Evolutionary conservation across 2,888 invertebrate genomes (phyloP).

Genomic region (Ornithoptera priamus): DNA sequence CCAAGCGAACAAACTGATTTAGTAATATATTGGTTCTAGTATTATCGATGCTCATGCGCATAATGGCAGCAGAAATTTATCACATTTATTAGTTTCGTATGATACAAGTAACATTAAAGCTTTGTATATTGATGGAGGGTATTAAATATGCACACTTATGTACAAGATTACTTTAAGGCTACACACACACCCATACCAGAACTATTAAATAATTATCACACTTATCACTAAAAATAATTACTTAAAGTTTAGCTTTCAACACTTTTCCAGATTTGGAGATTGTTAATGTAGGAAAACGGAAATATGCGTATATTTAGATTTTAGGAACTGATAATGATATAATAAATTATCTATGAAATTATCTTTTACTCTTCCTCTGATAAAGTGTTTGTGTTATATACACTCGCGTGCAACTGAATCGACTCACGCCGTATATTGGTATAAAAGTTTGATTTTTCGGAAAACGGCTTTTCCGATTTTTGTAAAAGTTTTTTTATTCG

Average conservation of each 20-base stretch:
- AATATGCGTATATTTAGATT: slow-evolving; percentile 37
- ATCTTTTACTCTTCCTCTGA: slow-evolving; percentile 21
- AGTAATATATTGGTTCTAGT: neutral
- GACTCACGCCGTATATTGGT: no score
- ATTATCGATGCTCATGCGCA: slow-evolving; percentile 32
- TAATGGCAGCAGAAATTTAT: slow-evolving; percentile 70
- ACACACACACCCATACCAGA: slow-evolving; percentile 48
- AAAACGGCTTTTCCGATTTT: no score
- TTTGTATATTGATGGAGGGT: slow-evolving; percentile 47
- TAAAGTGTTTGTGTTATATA: slow-evolving; percentile 20
- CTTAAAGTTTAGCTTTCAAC: slow-evolving; percentile 22
- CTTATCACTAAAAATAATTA: slow-evolving; percentile 36
- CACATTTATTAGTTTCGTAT: slow-evolving; percentile 59
- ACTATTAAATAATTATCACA: slow-evolving; percentile 45
- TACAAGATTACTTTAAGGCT: slow-evolving; percentile 43
- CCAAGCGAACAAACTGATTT: slow-evolving; percentile 35
- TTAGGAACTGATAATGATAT: slow-evolving; percentile 59
- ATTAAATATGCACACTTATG: slow-evolving; percentile 47
- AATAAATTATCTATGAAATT: slow-evolving; percentile 59
- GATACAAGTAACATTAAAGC: slow-evolving; percentile 64
- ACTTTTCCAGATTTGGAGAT: slow-evolving; percentile 30
- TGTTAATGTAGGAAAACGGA: slow-evolving; percentile 31
- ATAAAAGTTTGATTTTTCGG: no score
- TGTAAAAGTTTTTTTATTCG: no score
- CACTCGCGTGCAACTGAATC: no score